Evolutionary conservation across 2,797 vertebrate genomes (phyloP), one percentile per base, ranked within the genome.

Genomic region (Moxostoma hubbsi): DNA sequence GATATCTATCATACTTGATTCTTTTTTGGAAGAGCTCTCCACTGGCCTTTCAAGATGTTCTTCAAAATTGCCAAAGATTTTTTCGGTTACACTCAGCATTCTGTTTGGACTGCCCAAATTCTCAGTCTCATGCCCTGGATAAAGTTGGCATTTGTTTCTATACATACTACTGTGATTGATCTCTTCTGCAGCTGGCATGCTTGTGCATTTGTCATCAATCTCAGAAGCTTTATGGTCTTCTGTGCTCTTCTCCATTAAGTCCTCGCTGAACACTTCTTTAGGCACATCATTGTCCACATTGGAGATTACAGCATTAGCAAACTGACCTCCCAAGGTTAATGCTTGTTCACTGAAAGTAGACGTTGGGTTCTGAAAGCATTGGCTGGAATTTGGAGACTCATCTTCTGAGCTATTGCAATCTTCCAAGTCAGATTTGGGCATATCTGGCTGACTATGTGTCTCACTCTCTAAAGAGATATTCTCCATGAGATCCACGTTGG

Each of bases 361-460:
- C 2, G 45, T 57, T 76, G 71, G 57, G n/a, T 70, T 58, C 73
- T 86, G 82, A 75, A 81, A 82, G 57, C 62, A 81, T 58, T 85
- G 88, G 75, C 86, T 89, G n/a, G 73, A 80, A 82, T 90, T 91
- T 55, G 87, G 83, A 9, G 88, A 91, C 55, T 90, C 87, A 13
- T 91, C 89, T 10, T 87, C 85, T 70, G 75, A 81, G n/a, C 69
- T 86, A 43, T 78, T 61, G 46, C 65, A 63, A 57, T 89, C 83
- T 16, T 90, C 87, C 11, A 79, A 67, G 64, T 86, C 82, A 9
- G 67, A 83, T 13, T 83, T 77, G 11, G 66, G 55, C 13, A 70
- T 62, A 9, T 84, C 87, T 43, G 77, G 49, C 24, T 69, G 70
- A 61, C 63, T 83, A 57, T 79, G 79, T 24, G 81, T 76, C 50